Evolutionary conservation across 2,888 invertebrate species (phyloP), one percentile per base, ranked within the genome.

Genomic region (Mimachlamys varia): DNA sequence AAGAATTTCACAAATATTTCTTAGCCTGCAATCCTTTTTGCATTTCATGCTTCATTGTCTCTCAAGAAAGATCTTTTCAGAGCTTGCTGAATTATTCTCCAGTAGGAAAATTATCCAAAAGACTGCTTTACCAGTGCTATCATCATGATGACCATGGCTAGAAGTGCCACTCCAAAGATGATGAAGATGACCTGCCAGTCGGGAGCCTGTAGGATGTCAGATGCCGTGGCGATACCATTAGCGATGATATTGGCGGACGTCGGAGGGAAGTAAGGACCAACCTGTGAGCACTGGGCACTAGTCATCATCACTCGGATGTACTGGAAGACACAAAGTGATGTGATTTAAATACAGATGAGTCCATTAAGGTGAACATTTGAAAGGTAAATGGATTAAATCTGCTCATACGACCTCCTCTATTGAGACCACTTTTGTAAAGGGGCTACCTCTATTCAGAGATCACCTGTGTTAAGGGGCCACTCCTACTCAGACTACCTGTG

Each of bases 221-320:
- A 94, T 88, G 94, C 93, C 44, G 96, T 92, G 7, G 95, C 92
- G 49, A 96, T 94, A 50, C 96, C 95, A 76, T 95, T 96, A 90
- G 94, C 94, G 12, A 96, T 94, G 88, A 96, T 92, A 92, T 96
- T 94, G 12, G 95, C 92, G 0, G 95, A 92, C 0, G 96, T 96
- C 4, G 95, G 95, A 0, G 96, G 96, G 95, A 96, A 96, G 95
- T 95, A 96, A 0, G 96, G 96, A 10, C 96, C 96, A 4, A 93
- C 94, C 58, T 93, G 94, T 0, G 95, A 91, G 91, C 96, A 96
- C 92, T 95, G 95, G 1, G 95, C 95, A 91, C 95, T 94, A 58
- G 91, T 92, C 13, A 95, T 93, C 96, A 96, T 96, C 89, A 96
- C 96, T 49, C 95, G 92, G 7, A 96, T 92, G 91, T 96, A 96